Evolutionary conservation across 2,888 invertebrate species (phyloP), one percentile per base, ranked within the genome.

Genomic region (Polydrusus pterygomalis): DNA sequence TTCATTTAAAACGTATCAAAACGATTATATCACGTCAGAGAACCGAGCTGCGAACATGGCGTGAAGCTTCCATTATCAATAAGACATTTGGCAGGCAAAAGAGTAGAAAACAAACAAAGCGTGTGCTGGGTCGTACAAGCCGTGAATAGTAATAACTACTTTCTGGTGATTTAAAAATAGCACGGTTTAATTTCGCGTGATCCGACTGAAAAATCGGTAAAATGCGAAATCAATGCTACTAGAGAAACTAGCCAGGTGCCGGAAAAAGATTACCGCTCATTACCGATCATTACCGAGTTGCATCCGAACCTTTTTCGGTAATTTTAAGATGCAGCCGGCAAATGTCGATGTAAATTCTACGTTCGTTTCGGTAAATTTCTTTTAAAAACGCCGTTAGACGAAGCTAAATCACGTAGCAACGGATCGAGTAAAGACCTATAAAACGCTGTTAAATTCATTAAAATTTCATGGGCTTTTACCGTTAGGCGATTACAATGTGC

Each of bases 141-240:
- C 71, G 60, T 65, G 70, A 71, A 75, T 71, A 63, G 70, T 74
- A 75, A 75, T 75, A 75, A 75, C 71, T 67, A 70, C 65, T 71
- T 64, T 71, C 62, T 56, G 54, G 71, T 60, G 71, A 75, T 75
- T 75, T 71, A 65, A 70, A 75, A 71, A 75, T 75, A 71, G 75
- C 67, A 64, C 64, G 71, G 43, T 75, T 67, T 71, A 75, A 76
- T 76, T 76, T 76, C 68, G 75, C 75, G 75, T 76, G 75, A 71
- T 72, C 72, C 9, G 49, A 49, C 54, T 62, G 45, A 47, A 40
- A 25, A 65, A 76, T 51, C 62, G 40, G 54, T 54, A 43, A 51
- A 65, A 45, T 49, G 47, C 51, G 49, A 64, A 70, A 64, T 47
- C 64, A 60, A 70, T 75, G 70, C 63, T 51, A 60, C 34, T 38